Evolutionary conservation across 2,113 vertebrate species (phyloP).

Genomic region (Canis aureus): DNA sequence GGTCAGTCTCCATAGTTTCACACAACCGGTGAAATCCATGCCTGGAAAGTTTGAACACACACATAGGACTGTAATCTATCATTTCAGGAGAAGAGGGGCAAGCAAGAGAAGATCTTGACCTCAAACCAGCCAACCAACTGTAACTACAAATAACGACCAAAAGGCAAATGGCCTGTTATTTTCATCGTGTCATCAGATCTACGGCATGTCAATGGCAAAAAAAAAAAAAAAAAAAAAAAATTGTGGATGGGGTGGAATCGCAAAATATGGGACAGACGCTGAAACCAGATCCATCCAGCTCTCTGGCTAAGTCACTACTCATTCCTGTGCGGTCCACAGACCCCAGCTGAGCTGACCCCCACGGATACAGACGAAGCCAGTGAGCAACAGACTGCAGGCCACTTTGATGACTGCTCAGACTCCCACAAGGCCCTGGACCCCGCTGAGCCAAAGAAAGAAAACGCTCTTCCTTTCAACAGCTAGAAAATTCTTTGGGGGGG

Average conservation of each 20-base stretch:
- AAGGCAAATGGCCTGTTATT: neutral
- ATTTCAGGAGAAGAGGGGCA: neutral
- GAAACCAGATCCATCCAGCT: neutral
- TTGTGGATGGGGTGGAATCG: neutral
- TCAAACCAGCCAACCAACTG: neutral
- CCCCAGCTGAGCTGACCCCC: too few relatives aligned
- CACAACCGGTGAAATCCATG: neutral
- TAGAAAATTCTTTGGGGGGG: neutral
- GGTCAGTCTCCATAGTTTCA: neutral
- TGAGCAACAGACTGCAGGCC: neutral
- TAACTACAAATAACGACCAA: neutral
- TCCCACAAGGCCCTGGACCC: fast-evolving
- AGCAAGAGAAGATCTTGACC: neutral
- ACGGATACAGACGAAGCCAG: neutral
- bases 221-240: neutral
- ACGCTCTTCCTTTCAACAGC: neutral
- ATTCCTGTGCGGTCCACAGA: neutral
- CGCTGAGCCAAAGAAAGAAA: neutral
- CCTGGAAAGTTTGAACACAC: neutral
- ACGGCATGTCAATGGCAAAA: neutral
- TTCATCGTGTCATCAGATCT: too few relatives aligned
- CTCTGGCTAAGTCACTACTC: neutral
- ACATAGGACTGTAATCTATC: fast-evolving
- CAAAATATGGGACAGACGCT: neutral
- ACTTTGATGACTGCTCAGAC: neutral